Evolutionary conservation across 2,113 vertebrate species (phyloP).

Genomic region (Onychostoma macrolepis): DNA sequence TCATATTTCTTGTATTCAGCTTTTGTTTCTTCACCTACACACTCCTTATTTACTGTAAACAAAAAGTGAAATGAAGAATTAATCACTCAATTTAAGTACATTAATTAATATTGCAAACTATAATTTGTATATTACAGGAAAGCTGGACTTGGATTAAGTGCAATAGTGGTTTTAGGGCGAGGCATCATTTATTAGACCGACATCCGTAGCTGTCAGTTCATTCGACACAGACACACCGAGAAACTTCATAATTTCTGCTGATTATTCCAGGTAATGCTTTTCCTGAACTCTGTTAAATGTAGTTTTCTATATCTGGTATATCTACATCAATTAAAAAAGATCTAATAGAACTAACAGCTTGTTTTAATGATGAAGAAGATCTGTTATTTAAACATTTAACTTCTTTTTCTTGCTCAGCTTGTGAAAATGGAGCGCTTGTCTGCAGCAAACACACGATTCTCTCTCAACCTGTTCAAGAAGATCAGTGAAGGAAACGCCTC

Average conservation of each 20-base stretch:
- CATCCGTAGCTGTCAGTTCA: background rate
- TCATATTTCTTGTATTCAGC: background rate
- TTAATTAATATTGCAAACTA: background rate
- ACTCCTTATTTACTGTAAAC: background rate
- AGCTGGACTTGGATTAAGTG: background rate
- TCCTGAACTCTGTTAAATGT: background rate
- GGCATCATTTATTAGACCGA: background rate
- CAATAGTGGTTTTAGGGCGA: background rate
- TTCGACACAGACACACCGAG: background rate
- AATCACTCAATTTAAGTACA: background rate
- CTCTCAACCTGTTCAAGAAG: background rate
- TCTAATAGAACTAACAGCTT: background rate
- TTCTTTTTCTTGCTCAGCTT: background rate
- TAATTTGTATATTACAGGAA: background rate
- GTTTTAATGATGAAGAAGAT: no score
- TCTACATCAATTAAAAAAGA: no score
- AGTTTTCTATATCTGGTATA: no score
- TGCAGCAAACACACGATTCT: no score
- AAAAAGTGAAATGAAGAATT: background rate
- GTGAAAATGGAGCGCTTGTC: no score
- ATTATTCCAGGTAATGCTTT: background rate
- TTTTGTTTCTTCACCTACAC: background rate
- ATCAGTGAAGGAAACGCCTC: conserved; percentile 62
- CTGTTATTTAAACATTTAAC: background rate
- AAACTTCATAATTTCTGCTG: background rate